Evolutionary conservation across 2,888 invertebrate species (phyloP).

Genomic region (Melanchra persicariae): DNA sequence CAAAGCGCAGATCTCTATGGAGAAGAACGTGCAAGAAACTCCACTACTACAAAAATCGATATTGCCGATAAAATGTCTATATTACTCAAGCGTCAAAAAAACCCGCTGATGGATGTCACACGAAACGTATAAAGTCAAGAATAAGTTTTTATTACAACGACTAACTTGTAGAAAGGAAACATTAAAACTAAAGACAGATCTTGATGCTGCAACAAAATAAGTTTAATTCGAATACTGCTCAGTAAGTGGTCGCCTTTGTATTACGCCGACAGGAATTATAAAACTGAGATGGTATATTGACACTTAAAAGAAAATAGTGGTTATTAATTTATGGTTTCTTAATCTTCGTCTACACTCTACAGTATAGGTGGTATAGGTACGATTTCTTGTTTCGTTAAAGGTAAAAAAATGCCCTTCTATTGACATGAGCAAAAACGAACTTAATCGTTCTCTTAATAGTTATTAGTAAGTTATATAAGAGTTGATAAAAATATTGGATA

Average conservation of each 20-base stretch:
- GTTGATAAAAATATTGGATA: no score
- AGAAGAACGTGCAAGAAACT: no score
- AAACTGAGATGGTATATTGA: conserved; percentile 20
- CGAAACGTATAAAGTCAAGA: background rate
- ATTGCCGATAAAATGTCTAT: no score
- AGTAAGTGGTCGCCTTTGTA: conserved; percentile 28
- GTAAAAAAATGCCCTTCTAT: background rate
- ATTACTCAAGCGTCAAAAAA: background rate
- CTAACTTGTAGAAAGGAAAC: conserved; percentile 33
- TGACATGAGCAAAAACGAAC: no score
- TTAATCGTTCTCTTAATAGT: no score
- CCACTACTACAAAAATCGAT: no score
- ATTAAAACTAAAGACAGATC: conserved; percentile 26
- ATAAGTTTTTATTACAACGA: conserved; percentile 5
- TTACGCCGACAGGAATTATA: conserved; percentile 38
- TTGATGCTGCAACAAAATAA: conserved; percentile 36
- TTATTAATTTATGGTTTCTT: background rate
- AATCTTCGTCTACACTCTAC: background rate
- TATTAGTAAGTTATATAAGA: no score
- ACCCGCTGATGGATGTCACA: conserved; percentile 3
- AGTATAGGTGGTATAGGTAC: no score
- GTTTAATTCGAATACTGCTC: conserved; percentile 8
- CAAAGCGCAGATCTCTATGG: no score
- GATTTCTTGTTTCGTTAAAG: background rate
- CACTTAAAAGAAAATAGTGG: background rate